Conservation (phyloP, 2,888 invertebrate species). For the Agapostemon virescens region DNA sequence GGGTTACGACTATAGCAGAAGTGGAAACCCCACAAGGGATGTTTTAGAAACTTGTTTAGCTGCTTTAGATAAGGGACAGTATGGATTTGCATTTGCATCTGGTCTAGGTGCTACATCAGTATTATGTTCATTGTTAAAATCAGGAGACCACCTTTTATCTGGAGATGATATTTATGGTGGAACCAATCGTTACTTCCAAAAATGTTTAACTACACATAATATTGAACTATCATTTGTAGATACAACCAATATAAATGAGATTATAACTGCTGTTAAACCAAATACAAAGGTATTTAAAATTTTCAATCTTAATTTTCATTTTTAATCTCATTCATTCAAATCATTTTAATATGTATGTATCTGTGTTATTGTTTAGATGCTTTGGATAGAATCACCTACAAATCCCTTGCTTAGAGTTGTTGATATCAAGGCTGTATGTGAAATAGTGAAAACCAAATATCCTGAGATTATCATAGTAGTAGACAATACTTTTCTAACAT, state of each 20-base stretch:
- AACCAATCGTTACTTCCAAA: conserved; percentile 88
- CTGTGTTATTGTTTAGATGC: conserved; percentile 82
- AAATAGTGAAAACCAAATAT: conserved; percentile 82
- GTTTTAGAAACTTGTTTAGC: conserved; percentile 95
- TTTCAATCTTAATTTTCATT: neutral
- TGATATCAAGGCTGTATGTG: conserved; percentile 89
- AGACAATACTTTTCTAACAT: conserved; percentile 96
- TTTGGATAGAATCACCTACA: conserved; percentile 98
- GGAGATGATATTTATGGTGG: conserved; percentile 98
- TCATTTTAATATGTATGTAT: neutral
- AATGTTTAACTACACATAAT: conserved; percentile 85
- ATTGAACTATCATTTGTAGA: conserved; percentile 90
- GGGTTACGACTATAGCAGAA: conserved; percentile 95
- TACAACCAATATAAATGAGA: conserved; percentile 84
- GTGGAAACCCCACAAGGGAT: conserved; percentile 96
- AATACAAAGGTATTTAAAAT: conserved; percentile 89
- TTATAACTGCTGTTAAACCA: conserved; percentile 87
- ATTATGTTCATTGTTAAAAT: conserved; percentile 87
- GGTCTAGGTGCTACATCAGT: conserved; percentile 94
- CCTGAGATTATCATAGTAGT: conserved; percentile 88
- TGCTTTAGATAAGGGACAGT: conserved; percentile 92
- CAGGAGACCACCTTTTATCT: conserved; percentile 94
- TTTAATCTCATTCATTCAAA: neutral
- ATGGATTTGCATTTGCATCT: conserved; percentile 92
- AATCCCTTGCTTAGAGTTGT: conserved; percentile 95